Evolutionary conservation across 1,140 invertebrate species (phyloP).

Genomic region (Coelopa frigida): DNA sequence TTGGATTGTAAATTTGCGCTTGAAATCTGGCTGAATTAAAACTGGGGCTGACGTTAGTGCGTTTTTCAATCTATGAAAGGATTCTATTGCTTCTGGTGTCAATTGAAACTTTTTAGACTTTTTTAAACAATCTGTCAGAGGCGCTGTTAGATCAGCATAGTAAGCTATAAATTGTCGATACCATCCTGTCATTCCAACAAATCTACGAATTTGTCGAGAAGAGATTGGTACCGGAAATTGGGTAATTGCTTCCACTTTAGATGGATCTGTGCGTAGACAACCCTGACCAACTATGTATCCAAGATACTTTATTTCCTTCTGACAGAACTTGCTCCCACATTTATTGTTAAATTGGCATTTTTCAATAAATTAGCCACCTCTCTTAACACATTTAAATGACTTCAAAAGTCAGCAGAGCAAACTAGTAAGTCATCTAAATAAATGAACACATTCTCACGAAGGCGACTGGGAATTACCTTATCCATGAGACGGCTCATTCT

Average conservation of each 20-base stretch:
- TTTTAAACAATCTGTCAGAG: slow-evolving; percentile 10
- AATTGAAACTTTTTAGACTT: slow-evolving; percentile 13
- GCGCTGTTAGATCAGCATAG: slow-evolving; percentile 33
- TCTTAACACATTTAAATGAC: slow-evolving; percentile 2
- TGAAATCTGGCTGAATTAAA: slow-evolving; percentile 32
- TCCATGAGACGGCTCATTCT: slow-evolving; percentile 9
- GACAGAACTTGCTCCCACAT: slow-evolving; percentile 11
- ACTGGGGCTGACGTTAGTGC: slow-evolving; percentile 31
- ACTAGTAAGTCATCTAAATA: slow-evolving; percentile 13
- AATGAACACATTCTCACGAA: slow-evolving; percentile 8
- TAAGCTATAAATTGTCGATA: slow-evolving; percentile 44
- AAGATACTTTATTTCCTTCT: slow-evolving; percentile 10
- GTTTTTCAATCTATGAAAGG: slow-evolving; percentile 14
- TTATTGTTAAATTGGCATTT: slow-evolving; percentile 18
- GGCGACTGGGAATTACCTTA: neutral
- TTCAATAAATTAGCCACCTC: slow-evolving; percentile 6
- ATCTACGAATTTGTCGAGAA: slow-evolving; percentile 29
- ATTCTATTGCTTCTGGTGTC: slow-evolving; percentile 20
- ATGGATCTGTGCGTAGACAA: slow-evolving; percentile 5
- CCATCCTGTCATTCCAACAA: slow-evolving; percentile 45
- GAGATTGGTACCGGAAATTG: slow-evolving; percentile 25
- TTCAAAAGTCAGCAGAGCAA: slow-evolving; percentile 6
- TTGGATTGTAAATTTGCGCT: slow-evolving; percentile 30
- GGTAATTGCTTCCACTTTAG: slow-evolving; percentile 13
- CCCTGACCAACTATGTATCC: slow-evolving; percentile 7